Base-by-base conservation (phyloP, 2,888 invertebrate species). In the Cloeon dipterum region DNA sequence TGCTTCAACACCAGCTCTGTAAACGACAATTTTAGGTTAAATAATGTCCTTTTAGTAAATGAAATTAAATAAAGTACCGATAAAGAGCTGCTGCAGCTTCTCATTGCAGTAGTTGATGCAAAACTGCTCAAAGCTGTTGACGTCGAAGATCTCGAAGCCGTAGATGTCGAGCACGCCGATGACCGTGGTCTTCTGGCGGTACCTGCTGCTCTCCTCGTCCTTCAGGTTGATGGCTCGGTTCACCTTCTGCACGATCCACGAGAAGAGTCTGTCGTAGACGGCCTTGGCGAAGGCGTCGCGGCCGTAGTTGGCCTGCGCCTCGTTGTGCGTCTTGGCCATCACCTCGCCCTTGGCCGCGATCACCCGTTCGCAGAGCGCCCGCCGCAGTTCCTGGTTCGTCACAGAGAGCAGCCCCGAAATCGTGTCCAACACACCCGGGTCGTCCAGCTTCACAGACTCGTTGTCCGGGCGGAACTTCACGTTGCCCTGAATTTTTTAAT, bases 41-140 rank as follows among this genome's bases (percentile, higher is more conserved):
- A 21, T 8, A 10, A 34, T 10, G 5, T n/a, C 32, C 13, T 5
- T 14, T 32, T 8, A 23, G 8, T 23, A 8, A 14, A 14, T 2
- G 19, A 8, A 29, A n/a, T n/a, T n/a, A n/a, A n/a, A n/a, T 33
- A n/a, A 45, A 61, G 58, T 50, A 81, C 82, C 82, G 50, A 96
- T 96, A 54, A 96, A 96, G 23, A 96, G 63, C 56, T 96, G 96
- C 54, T 96, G 96, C 44, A 96, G 63, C 55, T 96, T 96, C 62
- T 96, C 96, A 55, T 96, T 96, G 54, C 94, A 96, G 59, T 94
- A 96, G 61, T 96, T 96, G 52, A 96, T 96, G 58, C 94, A 96
- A 59, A 96, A 89, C 61, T 96, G 96, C 57, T 96, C 96, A 59
- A 96, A 93, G 61, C 88, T 89, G 59, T 96, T 96, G 20, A 70